phyloP scores from a whole-genome alignment of 2,113 vertebrate genomes.

The Lepisosteus oculatus region DNA sequence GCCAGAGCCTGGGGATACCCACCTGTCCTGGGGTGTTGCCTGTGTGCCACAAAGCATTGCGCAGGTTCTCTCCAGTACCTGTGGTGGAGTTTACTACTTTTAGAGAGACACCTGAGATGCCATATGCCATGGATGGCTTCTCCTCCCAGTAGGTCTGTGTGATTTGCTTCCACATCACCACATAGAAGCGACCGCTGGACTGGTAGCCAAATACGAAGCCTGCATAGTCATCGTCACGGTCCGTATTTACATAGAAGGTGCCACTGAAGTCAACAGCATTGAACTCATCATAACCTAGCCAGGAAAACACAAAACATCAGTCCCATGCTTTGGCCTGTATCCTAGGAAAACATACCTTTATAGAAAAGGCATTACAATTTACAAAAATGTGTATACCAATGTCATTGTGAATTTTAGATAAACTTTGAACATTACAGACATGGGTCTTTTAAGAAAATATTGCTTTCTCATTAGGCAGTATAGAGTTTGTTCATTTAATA shows the following conservation, averaged over 20 bases:
- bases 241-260: slow-evolving; percentile 95
- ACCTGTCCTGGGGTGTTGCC: slow-evolving; percentile 94
- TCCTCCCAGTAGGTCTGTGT: slow-evolving; percentile 98
- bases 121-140: slow-evolving; percentile 90
- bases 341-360: too few species aligned
- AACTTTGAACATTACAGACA: too few species aligned
- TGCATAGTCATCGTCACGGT: slow-evolving; percentile 93
- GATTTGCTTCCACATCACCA: slow-evolving; percentile 98
- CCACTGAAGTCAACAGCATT: slow-evolving; percentile 95
- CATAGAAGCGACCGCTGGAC: slow-evolving; percentile 93
- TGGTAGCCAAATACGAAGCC: slow-evolving; percentile 97
- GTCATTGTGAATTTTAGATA: too few species aligned
- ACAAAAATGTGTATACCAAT: too few species aligned
- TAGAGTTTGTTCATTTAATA: too few species aligned
- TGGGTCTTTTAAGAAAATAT: too few species aligned
- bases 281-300: slow-evolving; percentile 89
- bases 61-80: slow-evolving; percentile 85
- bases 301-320: background rate
- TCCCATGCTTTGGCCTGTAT: background rate
- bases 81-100: slow-evolving; percentile 97
- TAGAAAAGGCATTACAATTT: too few species aligned
- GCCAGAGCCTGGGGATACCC: slow-evolving; percentile 27
- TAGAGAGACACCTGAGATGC: slow-evolving; percentile 92
- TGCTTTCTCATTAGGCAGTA: too few species aligned
- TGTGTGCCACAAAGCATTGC: slow-evolving; percentile 97